Evolutionary conservation across 2,888 invertebrate genomes (phyloP), one percentile per base, ranked within the genome.

Genomic region (Drosophila emarginata): DNA sequence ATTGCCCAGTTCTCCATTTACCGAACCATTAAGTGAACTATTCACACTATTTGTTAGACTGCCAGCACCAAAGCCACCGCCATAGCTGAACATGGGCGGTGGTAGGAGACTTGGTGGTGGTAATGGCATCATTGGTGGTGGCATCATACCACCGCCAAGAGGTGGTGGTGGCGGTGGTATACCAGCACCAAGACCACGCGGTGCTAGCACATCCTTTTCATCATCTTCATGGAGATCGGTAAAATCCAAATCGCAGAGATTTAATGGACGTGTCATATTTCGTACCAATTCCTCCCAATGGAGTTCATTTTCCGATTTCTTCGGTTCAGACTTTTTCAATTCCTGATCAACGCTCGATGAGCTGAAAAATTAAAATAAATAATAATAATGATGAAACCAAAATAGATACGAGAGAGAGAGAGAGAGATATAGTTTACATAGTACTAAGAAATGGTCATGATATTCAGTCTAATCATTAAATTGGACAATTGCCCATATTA

Each of bases 241-340:
- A 92, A 99, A 99, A 92, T 99, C 99, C 88, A 99, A 93, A 92
- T 99, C 99, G 91, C 98, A 98, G 56, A 98, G 94, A 76, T 96
- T 95, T 90, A 97, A 93, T 72, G 96, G 95, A 74, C 97, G 93
- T 70, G 95, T 93, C 80, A 96, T 93, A 74, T 95, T 95, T 40
- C 95, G 94, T 59, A 96, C 95, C 72, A 99, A 92, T 89, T 97
- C 97, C 89, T 99, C 98, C 99, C 99, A 99, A 88, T 98, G 97
- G 2, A 98, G 92, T 88, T 99, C 98, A 88, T 97, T 97, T 92
- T 98, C 98, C 0, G 97, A 96, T 89, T 97, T 96, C 91, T 97
- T 97, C 36, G 94, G 93, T 90, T 96, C 96, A 32, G 94, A 89
- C 91, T 95, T 79, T 94, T 94, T 82, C 93, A 92, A 84, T 93